Conservation (phyloP, 2,888 invertebrate genomes). For the Yponomeuta evonymella region DNA sequence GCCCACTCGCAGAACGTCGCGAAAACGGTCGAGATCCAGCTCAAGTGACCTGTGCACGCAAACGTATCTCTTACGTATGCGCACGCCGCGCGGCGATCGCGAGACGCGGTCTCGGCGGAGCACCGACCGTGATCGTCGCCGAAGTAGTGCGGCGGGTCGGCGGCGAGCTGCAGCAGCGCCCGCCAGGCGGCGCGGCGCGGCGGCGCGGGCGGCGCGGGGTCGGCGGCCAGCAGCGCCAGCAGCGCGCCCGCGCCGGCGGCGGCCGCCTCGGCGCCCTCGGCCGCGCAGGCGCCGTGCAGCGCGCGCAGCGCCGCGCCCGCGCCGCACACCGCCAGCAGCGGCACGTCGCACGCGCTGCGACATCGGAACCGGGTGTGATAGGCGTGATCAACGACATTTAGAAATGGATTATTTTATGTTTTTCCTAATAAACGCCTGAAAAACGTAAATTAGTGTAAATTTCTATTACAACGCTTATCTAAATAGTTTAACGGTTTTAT, state of each 20-base stretch:
- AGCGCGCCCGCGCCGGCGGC: slow-evolving; percentile 18
- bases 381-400: no score
- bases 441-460: no score
- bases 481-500: no score
- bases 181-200: neutral
- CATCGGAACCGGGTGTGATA: neutral
- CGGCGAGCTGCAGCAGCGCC: neutral
- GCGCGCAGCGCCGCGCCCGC: slow-evolving; percentile 36
- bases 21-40: neutral
- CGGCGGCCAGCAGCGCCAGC: neutral
- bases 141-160: neutral
- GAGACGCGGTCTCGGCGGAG: neutral
- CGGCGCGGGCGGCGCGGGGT: neutral
- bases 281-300: slow-evolving; percentile 18
- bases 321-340: slow-evolving; percentile 26
- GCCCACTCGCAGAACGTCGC: slow-evolving; percentile 20
- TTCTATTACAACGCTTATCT: no score
- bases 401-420: no score
- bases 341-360: slow-evolving; percentile 27
- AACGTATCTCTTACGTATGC: neutral
- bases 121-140: neutral
- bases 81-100: no score
- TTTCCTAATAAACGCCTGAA: no score
- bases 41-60: neutral
- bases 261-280: slow-evolving; percentile 22